These are phyloP conservation scores for Abscondita cerata DNA, from an alignment of 2,888 invertebrate genomes.

Conservation along the genomic window DNA sequence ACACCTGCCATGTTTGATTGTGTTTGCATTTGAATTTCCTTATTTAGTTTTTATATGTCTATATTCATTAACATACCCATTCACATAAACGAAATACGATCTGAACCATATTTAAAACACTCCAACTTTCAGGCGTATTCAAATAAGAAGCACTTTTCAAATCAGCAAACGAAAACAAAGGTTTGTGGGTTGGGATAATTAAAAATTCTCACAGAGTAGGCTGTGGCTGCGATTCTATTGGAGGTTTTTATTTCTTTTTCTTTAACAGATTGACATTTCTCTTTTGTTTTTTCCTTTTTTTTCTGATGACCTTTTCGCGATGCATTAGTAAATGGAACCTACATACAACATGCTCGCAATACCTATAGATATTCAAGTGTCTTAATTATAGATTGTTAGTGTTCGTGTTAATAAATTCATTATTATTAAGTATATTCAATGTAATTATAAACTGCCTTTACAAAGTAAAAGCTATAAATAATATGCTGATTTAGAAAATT, in stretches of 20 bases:
- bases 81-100: conserved; percentile 27
- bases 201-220: conserved; percentile 56
- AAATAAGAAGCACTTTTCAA: conserved; percentile 52
- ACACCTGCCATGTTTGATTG: conserved; percentile 13
- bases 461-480: conserved; percentile 1
- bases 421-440: too few species aligned
- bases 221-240: conserved; percentile 50
- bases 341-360: too few species aligned
- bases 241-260: conserved; percentile 41
- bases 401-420: neutral
- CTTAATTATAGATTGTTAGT: neutral
- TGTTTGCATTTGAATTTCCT: conserved; percentile 16
- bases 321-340: conserved; percentile 21
- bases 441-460: too few species aligned
- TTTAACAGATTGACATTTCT: conserved; percentile 5
- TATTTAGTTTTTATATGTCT: conserved; percentile 18
- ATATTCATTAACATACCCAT: conserved; percentile 30
- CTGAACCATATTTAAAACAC: conserved; percentile 49
- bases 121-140: conserved; percentile 42
- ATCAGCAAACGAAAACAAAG: conserved; percentile 57
- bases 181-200: conserved; percentile 59
- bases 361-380: too few species aligned
- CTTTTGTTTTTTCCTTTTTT: conserved; percentile 16
- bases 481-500: conserved; percentile 33
- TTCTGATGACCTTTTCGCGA: conserved; percentile 14